A percentile compares a stretch with the other conserved stretches of the same genome.
Conservation (phyloP, 2,888 invertebrate species). For the Apodemia mormo region DNA sequence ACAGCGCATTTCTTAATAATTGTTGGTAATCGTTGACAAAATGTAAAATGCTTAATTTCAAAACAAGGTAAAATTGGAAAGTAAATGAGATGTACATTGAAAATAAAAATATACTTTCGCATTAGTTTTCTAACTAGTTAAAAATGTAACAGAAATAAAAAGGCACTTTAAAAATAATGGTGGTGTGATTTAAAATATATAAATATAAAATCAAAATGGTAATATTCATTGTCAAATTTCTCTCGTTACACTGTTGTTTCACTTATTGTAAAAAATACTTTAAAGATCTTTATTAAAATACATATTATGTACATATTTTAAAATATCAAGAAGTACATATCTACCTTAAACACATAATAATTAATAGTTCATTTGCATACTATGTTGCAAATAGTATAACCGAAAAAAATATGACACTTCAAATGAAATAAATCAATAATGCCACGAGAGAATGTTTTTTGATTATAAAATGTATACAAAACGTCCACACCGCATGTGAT, state of each 20-base stretch:
- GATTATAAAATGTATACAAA: conserved; percentile 77
- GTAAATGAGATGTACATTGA: conserved; percentile 15
- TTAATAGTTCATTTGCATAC: conserved; percentile 27
- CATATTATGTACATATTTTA: conserved; percentile 68
- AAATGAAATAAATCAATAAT: conserved; percentile 49
- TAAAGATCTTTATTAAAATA: conserved; percentile 58
- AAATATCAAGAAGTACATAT: conserved; percentile 49
- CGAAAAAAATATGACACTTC: conserved; percentile 26
- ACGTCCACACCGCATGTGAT: conserved; percentile 74
- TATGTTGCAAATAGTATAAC: conserved; percentile 21
- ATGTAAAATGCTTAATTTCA: background rate
- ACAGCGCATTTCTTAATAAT: background rate
- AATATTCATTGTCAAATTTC: conserved; percentile 60
- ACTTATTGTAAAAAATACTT: conserved; percentile 69
- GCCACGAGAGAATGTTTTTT: conserved; percentile 77
- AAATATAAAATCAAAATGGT: conserved; percentile 56
- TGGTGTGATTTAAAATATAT: conserved; percentile 57
- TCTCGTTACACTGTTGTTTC: conserved; percentile 78
- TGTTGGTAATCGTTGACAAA: conserved; percentile 2
- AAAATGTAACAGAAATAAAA: conserved; percentile 47
- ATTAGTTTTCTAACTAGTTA: conserved; percentile 23
- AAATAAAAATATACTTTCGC: conserved; percentile 20
- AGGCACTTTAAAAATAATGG: conserved; percentile 75
- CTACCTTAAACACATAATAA: conserved; percentile 39
- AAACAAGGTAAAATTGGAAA: conserved; percentile 8